Conservation (phyloP, 1,140 invertebrate genomes). For the Bactericera cockerelli region DNA sequence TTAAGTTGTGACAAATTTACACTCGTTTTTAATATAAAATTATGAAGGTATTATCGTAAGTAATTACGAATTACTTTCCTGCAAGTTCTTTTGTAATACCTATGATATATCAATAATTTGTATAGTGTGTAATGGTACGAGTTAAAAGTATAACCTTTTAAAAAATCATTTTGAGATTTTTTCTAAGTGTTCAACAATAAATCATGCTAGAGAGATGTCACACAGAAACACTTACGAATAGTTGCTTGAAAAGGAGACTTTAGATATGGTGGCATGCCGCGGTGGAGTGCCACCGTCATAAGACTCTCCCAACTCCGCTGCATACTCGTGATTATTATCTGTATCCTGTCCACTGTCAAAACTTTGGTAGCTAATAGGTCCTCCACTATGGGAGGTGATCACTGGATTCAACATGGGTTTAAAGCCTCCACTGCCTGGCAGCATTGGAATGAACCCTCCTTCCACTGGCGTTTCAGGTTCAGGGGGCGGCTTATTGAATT, state of each 20-base stretch:
- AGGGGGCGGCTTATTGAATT: slow-evolving; percentile 16
- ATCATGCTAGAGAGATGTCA: too few species aligned
- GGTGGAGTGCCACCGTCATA: slow-evolving; percentile 8
- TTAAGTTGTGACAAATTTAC: too few species aligned
- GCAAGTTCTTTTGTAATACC: too few species aligned
- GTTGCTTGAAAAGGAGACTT: slow-evolving; percentile 9
- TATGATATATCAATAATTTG: too few species aligned
- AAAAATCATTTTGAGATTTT: too few species aligned
- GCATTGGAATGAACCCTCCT: slow-evolving; percentile 48
- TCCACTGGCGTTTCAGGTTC: slow-evolving; percentile 14
- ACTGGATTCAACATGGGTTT: slow-evolving; percentile 42
- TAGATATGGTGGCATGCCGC: slow-evolving; percentile 14
- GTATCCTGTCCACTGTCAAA: neutral
- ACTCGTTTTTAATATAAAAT: too few species aligned
- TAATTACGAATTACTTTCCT: too few species aligned
- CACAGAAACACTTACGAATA: neutral
- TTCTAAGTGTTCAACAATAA: too few species aligned
- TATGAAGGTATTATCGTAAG: too few species aligned
- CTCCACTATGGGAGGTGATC: neutral
- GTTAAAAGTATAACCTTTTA: too few species aligned
- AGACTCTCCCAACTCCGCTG: neutral
- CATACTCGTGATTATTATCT: neutral
- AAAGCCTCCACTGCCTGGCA: slow-evolving; percentile 52
- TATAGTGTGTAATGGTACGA: too few species aligned
- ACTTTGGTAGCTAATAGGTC: neutral